Base-by-base conservation (phyloP, 2,888 invertebrate genomes). In the Latrodectus elegans region DNA sequence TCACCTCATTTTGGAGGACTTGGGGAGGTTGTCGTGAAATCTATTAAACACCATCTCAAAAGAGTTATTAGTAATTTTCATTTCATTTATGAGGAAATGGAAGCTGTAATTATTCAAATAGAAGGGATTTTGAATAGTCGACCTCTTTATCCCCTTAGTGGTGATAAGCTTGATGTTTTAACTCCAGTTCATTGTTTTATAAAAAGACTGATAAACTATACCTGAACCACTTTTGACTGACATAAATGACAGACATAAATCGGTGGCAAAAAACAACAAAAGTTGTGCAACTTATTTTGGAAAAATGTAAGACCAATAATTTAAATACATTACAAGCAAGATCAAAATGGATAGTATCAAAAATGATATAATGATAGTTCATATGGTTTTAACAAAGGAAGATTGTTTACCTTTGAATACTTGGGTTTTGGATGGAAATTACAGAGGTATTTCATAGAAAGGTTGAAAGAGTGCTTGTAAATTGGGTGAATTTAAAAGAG, bases 211-310 rank as follows among this genome's bases (percentile, higher is more conserved):
- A 38, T 71, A 6, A 71, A 6, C 8, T 9, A 71, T 71, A 26
- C 22, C 38, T 1, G 38, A 71, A 22, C 71, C 71, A 71, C 11
- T 26, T 38, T 38, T 71, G 11, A 71, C 22, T 22, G 71, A 71
- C 15, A 12, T 55, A 55, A 55, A 55, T 55, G 55, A 55, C 14
- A 55, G 2, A 14, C 14, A 1, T 71, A 71, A 71, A 52, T 38
- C 4, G 71, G 14, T 71, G 22, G 71, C 22, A 71, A 38, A 71
- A 71, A 71, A 38, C 49, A 14, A 38, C 49, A 14, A 71, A 71
- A 71, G 49, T 71, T 38, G 49, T 71, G 11, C 71, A 71, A 71
- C 22, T 71, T 71, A 15, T 71, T 26, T 71, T 17, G 71, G 22
- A 71, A 71, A 71, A 71, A 71, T 38, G 71, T 0, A 71, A 71